These are phyloP conservation scores for Caerostris extrusa DNA, from an alignment of 1,140 invertebrate genomes.

Conservation along the genomic window DNA sequence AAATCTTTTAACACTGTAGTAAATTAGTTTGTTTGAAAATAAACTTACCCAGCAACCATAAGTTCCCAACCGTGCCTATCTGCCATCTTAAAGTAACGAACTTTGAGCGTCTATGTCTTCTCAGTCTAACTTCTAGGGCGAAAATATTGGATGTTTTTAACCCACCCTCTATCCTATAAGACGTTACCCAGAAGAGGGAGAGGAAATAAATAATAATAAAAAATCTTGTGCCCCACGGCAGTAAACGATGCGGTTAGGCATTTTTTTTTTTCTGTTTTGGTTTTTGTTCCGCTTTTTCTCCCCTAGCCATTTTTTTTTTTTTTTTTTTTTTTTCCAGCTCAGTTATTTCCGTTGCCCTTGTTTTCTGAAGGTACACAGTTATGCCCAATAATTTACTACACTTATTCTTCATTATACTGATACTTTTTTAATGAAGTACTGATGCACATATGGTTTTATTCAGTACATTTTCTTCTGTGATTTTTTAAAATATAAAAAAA, in stretches of 20 bases:
- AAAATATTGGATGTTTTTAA: background rate
- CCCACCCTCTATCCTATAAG: background rate
- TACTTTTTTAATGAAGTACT: background rate
- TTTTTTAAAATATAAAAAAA: too few relatives aligned
- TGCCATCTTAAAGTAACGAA: background rate
- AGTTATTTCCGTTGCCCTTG: conserved; percentile 9
- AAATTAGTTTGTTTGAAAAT: background rate
- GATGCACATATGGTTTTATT: too few relatives aligned
- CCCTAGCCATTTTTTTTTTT: background rate
- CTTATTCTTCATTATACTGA: background rate
- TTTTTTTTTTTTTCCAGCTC: background rate
- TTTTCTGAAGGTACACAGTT: background rate
- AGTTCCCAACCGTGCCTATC: background rate
- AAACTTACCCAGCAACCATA: background rate
- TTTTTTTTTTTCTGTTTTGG: too few relatives aligned
- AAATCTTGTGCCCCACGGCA: background rate
- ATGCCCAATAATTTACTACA: background rate
- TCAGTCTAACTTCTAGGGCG: background rate
- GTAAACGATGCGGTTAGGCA: conserved; percentile 3
- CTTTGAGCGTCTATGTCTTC: background rate
- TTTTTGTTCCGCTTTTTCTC: background rate
- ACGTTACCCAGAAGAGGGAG: background rate
- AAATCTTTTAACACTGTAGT: too few relatives aligned
- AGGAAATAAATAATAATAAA: background rate
- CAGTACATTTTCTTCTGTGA: too few relatives aligned